These are phyloP conservation scores for Apteryx owenii DNA, from an alignment of 2,113 vertebrate species.

Conservation along the genomic window DNA sequence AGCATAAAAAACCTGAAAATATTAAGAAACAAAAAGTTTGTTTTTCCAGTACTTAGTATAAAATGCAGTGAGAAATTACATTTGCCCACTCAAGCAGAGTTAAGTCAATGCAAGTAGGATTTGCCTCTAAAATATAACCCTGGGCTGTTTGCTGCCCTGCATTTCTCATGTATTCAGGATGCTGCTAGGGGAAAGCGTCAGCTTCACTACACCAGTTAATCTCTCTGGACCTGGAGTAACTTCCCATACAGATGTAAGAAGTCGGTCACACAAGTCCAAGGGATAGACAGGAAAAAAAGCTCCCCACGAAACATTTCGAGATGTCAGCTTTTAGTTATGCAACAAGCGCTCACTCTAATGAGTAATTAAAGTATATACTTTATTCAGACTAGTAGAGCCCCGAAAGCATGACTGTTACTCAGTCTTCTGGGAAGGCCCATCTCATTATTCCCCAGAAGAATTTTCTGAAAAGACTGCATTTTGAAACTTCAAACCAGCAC, in stretches of 20 bases:
- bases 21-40: neutral
- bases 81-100: neutral
- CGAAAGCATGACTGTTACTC: neutral
- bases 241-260: neutral
- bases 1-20: neutral
- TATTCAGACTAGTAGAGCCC: neutral
- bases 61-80: neutral
- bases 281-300: neutral
- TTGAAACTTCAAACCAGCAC: neutral
- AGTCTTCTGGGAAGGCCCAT: neutral
- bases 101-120: neutral
- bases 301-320: neutral
- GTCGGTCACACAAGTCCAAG: neutral
- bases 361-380: neutral
- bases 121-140: neutral
- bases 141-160: neutral
- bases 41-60: neutral
- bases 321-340: neutral
- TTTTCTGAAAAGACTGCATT: neutral
- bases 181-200: neutral
- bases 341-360: neutral
- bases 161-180: neutral
- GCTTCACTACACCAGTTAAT: neutral
- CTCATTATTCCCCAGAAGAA: neutral
- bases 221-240: neutral